phyloP scores from a whole-genome alignment of 2,888 invertebrate species.

The Eupithecia inturbata region DNA sequence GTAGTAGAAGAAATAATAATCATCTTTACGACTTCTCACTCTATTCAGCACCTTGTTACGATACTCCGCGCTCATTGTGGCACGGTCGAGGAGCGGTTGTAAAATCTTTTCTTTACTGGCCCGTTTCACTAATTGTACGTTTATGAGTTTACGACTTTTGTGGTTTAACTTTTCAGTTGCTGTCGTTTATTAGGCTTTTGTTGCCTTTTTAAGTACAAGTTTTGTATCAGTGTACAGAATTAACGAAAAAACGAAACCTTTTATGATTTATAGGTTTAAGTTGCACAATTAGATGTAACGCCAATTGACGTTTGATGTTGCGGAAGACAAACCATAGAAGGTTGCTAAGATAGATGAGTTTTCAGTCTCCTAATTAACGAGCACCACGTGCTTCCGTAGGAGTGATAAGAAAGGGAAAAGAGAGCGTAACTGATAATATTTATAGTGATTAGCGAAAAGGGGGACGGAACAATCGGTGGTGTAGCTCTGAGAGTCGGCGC shows the following conservation, averaged over 20 bases:
- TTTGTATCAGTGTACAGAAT: constrained; percentile 15
- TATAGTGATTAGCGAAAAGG: constrained; percentile 84
- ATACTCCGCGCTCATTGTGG: constrained; percentile 83
- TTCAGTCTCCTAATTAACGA: constrained; percentile 31
- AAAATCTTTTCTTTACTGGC: constrained; percentile 84
- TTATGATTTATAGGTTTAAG: constrained; percentile 22
- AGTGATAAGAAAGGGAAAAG: constrained; percentile 80
- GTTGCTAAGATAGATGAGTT: constrained; percentile 14
- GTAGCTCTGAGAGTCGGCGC: constrained; percentile 71
- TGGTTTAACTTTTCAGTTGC: constrained; percentile 78
- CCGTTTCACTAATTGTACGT: constrained; percentile 84
- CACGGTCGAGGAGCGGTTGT: constrained; percentile 81
- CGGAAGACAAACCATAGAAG: constrained; percentile 1
- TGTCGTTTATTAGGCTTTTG: constrained; percentile 74
- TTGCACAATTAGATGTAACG: constrained; percentile 29
- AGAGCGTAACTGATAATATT: constrained; percentile 82
- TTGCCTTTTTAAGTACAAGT: constrained; percentile 56
- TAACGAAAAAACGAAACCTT: constrained; percentile 6
- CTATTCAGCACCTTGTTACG: constrained; percentile 85
- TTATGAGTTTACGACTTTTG: constrained; percentile 83
- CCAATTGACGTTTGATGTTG: constrained; percentile 24
- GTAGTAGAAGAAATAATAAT: constrained; percentile 86
- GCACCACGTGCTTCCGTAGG: constrained; percentile 69
- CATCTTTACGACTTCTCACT: constrained; percentile 86
- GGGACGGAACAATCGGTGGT: constrained; percentile 80